Base-by-base conservation (phyloP, 1,140 invertebrate species). In the Aleiodes sp. region DNA sequence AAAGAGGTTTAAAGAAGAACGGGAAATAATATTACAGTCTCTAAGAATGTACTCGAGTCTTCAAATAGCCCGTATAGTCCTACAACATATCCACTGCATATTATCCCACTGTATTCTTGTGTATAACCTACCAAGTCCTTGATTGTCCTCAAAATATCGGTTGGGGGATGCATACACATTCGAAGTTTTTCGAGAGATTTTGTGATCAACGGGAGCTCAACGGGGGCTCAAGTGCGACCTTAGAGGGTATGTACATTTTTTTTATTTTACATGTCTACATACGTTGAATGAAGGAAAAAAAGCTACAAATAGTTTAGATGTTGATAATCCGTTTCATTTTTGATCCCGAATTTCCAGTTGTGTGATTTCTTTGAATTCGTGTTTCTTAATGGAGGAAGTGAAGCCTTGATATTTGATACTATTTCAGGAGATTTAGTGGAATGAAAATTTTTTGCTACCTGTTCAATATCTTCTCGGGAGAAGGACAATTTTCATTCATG, bases 31-130 rank as follows among this genome's bases (percentile, higher is more conserved):
- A 81, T 85, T 85, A 85, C 84, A 80, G 75, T 77, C 82, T 78
- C 10, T 78, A 82, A 84, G 82, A 83, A 82, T 76, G 75, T 19
- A 46, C 78, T 84, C 71, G 70, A 82, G 70, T 64, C 75, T 78
- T 86, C 80, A 85, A 86, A 85, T 86, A 82, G 81, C 84, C 84
- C 84, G 80, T 86, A 86, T 86, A 52, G 16, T 21, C n/a, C n/a
- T n/a, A n/a, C n/a, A n/a, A n/a, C n/a, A n/a, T n/a, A n/a, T n/a
- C 46, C 6, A 52, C 46, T 14, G 14, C 41, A 46, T 46, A 8
- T n/a, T 6, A 2, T 19, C 12, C 41, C 14, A 16, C n/a, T 43
- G 19, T 43, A 16, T 43, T 21, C 46, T 52, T 52, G 46, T 41
- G 9, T 7, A 76, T 57, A 75, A 56, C 57, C 68, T 71, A 35